Percentiles rank a stretch among this genome's conserved stretches.
phyloP scores from a whole-genome alignment of 2,113 vertebrate genomes.

The Zosterops borbonicus region DNA sequence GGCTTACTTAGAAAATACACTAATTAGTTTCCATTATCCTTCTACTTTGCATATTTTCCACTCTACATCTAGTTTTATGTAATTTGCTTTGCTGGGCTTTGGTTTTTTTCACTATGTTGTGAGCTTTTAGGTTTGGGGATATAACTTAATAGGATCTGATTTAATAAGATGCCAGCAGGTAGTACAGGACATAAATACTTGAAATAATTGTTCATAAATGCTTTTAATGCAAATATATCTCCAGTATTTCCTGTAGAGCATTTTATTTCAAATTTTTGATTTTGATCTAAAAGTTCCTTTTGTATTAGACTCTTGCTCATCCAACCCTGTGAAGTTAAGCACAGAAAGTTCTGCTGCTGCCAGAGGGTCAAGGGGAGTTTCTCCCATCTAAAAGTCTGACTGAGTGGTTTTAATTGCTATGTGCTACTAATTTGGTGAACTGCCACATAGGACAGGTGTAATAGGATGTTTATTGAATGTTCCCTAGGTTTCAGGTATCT shows the following conservation, averaged over 20 bases:
- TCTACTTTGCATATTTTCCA: background rate
- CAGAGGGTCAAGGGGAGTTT: background rate
- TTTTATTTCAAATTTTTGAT: background rate
- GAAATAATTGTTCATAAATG: constrained; percentile 9
- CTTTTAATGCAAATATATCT: background rate
- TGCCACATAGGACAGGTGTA: background rate
- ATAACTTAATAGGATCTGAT: background rate
- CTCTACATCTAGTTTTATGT: background rate
- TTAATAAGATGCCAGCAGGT: background rate
- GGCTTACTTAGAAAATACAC: background rate
- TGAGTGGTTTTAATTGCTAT: background rate
- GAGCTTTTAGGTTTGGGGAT: background rate
- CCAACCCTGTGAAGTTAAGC: background rate
- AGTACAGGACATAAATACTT: background rate
- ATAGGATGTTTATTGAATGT: background rate
- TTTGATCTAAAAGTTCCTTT: background rate
- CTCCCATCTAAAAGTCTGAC: background rate
- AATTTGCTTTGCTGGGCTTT: background rate
- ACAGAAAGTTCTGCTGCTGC: background rate
- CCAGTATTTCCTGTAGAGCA: background rate
- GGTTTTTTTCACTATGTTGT: background rate
- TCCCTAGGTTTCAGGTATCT: background rate
- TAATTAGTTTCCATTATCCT: background rate
- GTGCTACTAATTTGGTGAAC: background rate
- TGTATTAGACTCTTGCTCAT: background rate